phyloP scores from a whole-genome alignment of 2,888 invertebrate genomes.

The Alentia gelatinosa region DNA sequence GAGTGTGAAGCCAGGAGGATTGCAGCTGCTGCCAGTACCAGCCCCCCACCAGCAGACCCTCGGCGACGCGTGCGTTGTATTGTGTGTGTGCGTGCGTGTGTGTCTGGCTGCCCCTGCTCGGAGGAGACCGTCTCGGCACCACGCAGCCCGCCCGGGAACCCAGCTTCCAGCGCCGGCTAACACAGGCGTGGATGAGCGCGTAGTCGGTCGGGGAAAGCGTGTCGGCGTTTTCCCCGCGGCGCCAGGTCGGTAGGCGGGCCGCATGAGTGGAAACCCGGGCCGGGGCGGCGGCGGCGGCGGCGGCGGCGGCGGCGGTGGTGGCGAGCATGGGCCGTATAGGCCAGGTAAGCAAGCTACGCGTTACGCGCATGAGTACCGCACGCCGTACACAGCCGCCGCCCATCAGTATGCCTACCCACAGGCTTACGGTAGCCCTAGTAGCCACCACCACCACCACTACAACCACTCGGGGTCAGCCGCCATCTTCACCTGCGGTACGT shows the following conservation, averaged over 20 bases:
- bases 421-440: background rate
- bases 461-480: background rate
- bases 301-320: background rate
- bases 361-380: background rate
- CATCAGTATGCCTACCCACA: conserved; percentile 42
- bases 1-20: too few species aligned
- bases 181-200: too few species aligned
- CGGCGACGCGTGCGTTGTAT: too few species aligned
- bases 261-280: background rate
- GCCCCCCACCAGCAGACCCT: too few species aligned
- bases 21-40: too few species aligned
- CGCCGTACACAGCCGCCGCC: conserved; percentile 32
- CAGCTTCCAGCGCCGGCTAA: too few species aligned
- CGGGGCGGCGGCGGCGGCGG: background rate
- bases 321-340: background rate
- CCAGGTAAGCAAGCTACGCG: background rate
- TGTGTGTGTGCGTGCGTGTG: too few species aligned
- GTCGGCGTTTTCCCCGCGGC: too few species aligned
- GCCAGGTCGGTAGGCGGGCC: background rate
- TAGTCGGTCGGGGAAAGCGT: too few species aligned
- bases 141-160: too few species aligned
- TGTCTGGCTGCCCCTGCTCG: too few species aligned
- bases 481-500: conserved; percentile 34
- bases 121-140: too few species aligned
- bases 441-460: background rate